Percentiles rank a stretch among this genome's conserved stretches.
phyloP scores from a whole-genome alignment of 2,113 vertebrate species.

The Actinemys pallida region DNA sequence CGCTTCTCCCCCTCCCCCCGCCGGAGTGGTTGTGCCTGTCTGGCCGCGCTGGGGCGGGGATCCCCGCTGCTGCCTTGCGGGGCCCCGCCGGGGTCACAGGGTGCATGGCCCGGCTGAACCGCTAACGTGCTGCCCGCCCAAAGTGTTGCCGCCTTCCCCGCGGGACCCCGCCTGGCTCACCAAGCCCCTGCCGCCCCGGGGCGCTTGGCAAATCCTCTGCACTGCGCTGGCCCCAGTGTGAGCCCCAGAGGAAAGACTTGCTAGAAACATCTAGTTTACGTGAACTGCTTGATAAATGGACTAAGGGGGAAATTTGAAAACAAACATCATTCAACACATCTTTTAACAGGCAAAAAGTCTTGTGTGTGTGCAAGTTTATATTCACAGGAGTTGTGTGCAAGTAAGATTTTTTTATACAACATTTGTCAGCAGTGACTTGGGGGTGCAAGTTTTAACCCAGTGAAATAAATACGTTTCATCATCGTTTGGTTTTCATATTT shows the following conservation, averaged over 20 bases:
- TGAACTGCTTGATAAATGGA: not conserved
- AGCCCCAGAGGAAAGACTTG: not conserved
- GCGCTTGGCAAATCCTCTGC: too few species aligned
- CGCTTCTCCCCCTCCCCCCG: fast-evolving
- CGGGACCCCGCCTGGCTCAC: too few species aligned
- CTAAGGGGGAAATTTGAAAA: not conserved
- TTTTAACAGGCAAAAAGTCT: not conserved
- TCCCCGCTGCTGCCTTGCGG: not conserved
- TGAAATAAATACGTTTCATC: not conserved
- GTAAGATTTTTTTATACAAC: not conserved
- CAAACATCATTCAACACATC: not conserved
- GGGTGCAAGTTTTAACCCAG: not conserved
- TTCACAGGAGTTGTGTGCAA: not conserved
- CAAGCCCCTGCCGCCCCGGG: too few species aligned
- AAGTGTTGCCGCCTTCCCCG: too few species aligned
- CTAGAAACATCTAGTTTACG: not conserved
- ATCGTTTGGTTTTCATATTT: not conserved
- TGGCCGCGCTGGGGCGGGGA: not conserved
- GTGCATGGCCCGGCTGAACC: not conserved
- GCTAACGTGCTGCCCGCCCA: too few species aligned
- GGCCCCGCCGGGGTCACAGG: not conserved
- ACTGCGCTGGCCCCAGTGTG: not conserved
- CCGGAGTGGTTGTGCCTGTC: not conserved
- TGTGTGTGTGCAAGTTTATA: not conserved
- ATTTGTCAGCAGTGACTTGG: not conserved